A percentile compares a stretch with the other conserved stretches of the same genome.
Conservation (phyloP, 2,888 invertebrate species). For the Drosophila nigricruria region DNA sequence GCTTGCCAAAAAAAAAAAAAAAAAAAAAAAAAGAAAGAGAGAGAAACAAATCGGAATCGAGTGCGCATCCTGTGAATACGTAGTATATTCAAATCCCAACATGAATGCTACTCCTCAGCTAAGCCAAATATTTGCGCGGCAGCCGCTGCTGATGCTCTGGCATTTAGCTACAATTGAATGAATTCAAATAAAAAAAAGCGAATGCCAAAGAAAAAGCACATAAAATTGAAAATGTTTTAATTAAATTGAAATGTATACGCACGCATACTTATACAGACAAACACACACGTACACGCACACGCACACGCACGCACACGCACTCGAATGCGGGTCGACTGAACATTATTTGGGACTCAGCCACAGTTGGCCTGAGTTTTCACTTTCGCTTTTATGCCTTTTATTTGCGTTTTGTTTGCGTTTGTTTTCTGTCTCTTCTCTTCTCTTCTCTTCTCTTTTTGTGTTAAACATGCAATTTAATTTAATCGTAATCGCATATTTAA, state of each 20-base stretch:
- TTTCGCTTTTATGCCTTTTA: constrained; percentile 25
- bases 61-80: constrained; percentile 5
- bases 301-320: not conserved
- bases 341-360: constrained; percentile 5
- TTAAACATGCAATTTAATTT: constrained; percentile 61
- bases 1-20: constrained; percentile 23
- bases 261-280: not conserved
- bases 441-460: not conserved
- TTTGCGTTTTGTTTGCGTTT: constrained; percentile 1
- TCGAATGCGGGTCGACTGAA: constrained; percentile 11
- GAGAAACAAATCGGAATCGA: constrained; percentile 13
- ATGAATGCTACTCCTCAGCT: constrained; percentile 1
- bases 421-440: not conserved
- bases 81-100: constrained; percentile 15
- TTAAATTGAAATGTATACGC: constrained; percentile 61
- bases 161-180: constrained; percentile 42
- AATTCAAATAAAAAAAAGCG: constrained; percentile 33
- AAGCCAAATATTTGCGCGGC: constrained; percentile 44
- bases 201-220: constrained; percentile 30
- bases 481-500: constrained; percentile 63
- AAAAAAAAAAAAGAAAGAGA: not conserved
- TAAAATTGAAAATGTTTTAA: constrained; percentile 59
- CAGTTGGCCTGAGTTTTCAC: constrained; percentile 5
- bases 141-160: constrained; percentile 20
- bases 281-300: not conserved